These are phyloP conservation scores for Hypercompe scribonia DNA, from an alignment of 2,888 invertebrate species.

Conservation along the genomic window DNA sequence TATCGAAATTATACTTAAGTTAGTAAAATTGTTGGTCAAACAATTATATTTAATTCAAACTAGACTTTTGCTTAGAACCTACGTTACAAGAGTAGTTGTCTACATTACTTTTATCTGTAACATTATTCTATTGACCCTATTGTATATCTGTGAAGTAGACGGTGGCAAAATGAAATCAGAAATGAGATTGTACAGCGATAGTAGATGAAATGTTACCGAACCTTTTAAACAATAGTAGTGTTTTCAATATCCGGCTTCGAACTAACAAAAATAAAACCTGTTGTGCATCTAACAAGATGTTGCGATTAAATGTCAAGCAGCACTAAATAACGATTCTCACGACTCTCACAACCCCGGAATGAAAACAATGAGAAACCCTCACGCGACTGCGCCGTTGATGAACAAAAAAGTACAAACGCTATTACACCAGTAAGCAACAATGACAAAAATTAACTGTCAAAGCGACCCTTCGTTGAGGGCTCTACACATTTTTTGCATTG, in stretches of 20 bases:
- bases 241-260: slow-evolving; percentile 48
- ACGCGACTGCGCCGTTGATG: slow-evolving; percentile 58
- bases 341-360: slow-evolving; percentile 70
- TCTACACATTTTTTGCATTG: slow-evolving; percentile 77
- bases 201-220: slow-evolving; percentile 45
- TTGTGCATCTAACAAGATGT: slow-evolving; percentile 52
- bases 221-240: slow-evolving; percentile 40
- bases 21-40: too few relatives aligned
- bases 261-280: slow-evolving; percentile 38
- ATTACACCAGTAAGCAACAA: slow-evolving; percentile 69
- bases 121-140: slow-evolving; percentile 44
- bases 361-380: slow-evolving; percentile 69
- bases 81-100: slow-evolving; percentile 6
- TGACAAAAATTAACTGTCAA: slow-evolving; percentile 80
- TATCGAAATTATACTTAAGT: too few relatives aligned
- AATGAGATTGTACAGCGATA: slow-evolving; percentile 33
- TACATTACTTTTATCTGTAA: slow-evolving; percentile 18
- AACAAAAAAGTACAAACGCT: slow-evolving; percentile 67
- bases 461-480: slow-evolving; percentile 70
- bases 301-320: slow-evolving; percentile 58
- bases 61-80: not conserved
- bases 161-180: slow-evolving; percentile 44
- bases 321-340: slow-evolving; percentile 72
- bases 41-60: not conserved
- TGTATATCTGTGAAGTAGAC: slow-evolving; percentile 33